Evolutionary conservation across 2,113 vertebrate genomes (phyloP), one percentile per base, ranked within the genome.

Genomic region (Platanista minor): DNA sequence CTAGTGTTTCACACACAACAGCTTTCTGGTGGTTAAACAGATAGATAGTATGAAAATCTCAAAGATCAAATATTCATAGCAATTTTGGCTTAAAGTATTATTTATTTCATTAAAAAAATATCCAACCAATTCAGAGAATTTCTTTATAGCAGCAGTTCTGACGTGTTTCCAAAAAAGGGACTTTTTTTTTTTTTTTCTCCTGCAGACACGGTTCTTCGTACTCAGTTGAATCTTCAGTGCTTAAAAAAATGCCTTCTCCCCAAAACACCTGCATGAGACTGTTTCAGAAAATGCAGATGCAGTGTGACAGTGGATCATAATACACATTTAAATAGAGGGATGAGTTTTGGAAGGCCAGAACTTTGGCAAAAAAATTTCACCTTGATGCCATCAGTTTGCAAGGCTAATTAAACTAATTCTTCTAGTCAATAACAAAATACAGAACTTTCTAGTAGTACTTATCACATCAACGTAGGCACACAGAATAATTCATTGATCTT

Each of bases 381-480:
- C 98, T 99, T 99, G 98, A 99, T 98, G 99, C 98, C 98, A 99
- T 98, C 99, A 99, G 98, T 99, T 98, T 98, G 98, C 98, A 98
- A 98, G 98, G 98, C 98, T 99, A 99, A 99, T 99, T 98, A 98
- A 99, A 98, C 98, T 98, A 99, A 97, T 97, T 98, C 98, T 98
- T 98, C 98, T 98, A 98, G 98, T 99, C 99, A 98, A 98, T 98
- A 98, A 99, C 98, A 99, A 98, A 99, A 99, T 99, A 99, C 98
- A 99, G 97, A 99, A 99, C 97, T 98, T 98, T 98, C 98, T 98
- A 99, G 97, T 98, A 99, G 97, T 98, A 99, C 96, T 97, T 99
- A 99, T 99, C 99, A 99, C 99, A 99, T 99, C 98, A 98, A 98
- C 99, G 99, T 98, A 99, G 99, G 99, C 99, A 98, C 99, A 99